Evolutionary conservation across 2,113 vertebrate species (phyloP).

Genomic region (Microtus montanus): DNA sequence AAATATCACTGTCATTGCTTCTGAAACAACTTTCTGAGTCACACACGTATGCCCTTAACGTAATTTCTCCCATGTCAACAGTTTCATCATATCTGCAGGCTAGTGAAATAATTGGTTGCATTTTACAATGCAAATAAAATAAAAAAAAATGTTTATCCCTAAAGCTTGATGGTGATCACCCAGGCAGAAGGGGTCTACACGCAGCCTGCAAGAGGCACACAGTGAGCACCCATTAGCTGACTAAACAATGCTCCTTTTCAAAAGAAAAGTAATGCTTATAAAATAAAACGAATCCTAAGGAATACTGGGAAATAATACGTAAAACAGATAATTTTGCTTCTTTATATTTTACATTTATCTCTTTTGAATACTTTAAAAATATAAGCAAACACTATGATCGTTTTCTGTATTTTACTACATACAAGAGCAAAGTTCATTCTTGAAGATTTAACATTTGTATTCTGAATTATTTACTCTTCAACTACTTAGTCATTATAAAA

Average conservation of each 20-base stretch:
- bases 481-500: neutral
- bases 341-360: slow-evolving; percentile 19
- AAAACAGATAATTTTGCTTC: neutral
- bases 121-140: slow-evolving; percentile 33
- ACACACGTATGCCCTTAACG: neutral
- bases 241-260: neutral
- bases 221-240: neutral
- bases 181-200: neutral
- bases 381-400: neutral
- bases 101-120: slow-evolving; percentile 3
- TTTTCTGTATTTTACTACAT: neutral
- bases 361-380: neutral
- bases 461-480: slow-evolving; percentile 29
- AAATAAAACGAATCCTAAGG: neutral
- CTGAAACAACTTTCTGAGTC: neutral
- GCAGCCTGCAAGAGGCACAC: neutral
- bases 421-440: neutral
- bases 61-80: neutral
- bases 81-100: neutral
- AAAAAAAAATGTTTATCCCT: neutral
- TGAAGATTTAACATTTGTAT: slow-evolving; percentile 48
- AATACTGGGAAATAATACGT: neutral
- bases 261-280: neutral
- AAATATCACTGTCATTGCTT: neutral
- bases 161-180: neutral